These are phyloP conservation scores for Alaudala cheleensis DNA, from an alignment of 2,113 vertebrate species.

Conservation along the genomic window DNA sequence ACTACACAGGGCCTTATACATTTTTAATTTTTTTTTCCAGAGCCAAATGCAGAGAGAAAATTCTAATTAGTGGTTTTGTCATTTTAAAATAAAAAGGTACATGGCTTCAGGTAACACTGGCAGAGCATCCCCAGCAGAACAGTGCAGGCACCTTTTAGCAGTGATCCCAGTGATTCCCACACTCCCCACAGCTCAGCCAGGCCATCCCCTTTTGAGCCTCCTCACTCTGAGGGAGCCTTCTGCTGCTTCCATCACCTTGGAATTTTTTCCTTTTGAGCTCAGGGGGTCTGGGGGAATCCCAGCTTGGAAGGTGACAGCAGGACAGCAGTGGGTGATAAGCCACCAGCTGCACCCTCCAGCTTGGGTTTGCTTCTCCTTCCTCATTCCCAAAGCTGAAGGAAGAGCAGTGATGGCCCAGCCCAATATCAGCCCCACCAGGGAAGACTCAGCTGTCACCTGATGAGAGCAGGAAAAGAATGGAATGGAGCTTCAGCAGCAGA, in stretches of 20 bases:
- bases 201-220: neutral
- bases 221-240: neutral
- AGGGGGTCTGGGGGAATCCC: neutral
- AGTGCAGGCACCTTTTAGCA: neutral
- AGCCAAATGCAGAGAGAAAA: slow-evolving; percentile 65
- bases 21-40: slow-evolving; percentile 76
- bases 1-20: slow-evolving; percentile 72
- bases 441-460: neutral
- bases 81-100: slow-evolving; percentile 47
- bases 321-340: accelerated
- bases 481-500: neutral
- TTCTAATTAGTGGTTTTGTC: slow-evolving; percentile 67
- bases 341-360: neutral
- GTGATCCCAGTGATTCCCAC: neutral
- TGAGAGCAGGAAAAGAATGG: neutral
- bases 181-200: neutral
- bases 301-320: neutral
- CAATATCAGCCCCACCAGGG: accelerated
- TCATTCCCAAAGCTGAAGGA: neutral
- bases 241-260: neutral
- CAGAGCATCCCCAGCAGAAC: neutral
- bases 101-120: neutral
- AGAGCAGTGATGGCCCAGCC: neutral
- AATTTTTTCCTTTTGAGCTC: neutral
- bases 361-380: neutral